Evolutionary conservation across 1,140 invertebrate species (phyloP), one percentile per base, ranked within the genome.

Genomic region (Calephelis nemesis): DNA sequence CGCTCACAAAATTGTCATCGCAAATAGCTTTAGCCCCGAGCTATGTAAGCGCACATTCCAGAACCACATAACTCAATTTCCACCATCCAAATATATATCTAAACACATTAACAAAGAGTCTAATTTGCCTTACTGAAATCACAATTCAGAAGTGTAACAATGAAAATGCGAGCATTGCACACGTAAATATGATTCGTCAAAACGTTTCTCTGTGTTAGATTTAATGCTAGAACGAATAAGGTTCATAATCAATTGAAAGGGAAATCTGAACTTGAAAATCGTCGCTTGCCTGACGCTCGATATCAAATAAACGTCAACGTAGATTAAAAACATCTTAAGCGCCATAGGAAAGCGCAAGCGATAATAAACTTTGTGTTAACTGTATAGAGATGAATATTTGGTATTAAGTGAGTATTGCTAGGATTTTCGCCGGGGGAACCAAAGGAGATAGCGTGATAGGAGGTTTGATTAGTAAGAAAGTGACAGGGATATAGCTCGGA

Each of bases 261-360:
- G 73, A 84, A 87, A 89, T 88, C 85, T 91, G 89, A 91, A 90
- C 89, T 91, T 91, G 87, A 91, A 91, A 91, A 88, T 88, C 86
- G 86, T 88, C 85, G 84, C 80, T 79, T 74, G 84, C 82, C 84
- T 89, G 88, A 91, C 86, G 88, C 87, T 91, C 87, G 82, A 91
- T 91, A 91, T 91, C 88, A 91, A 91, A 91, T 91, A 91, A 91
- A 90, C 84, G 81, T 76, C 74, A 74, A 71, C 72, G 54, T 73
- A 79, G 67, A 71, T 73, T 62, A 75, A 65, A 67, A 87, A 87
- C 74, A 84, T 82, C 83, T 68, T 68, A 88, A 85, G 85, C 80
- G 78, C 78, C 82, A 65, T 7, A 12, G 9, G 5, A 15, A 15
- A 47, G 40, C 66, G 47, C 67, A 75, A 64, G 60, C 60, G 40